Percentiles rank a stretch among this genome's conserved stretches.
Conservation (phyloP, 2,888 invertebrate species). For the Leuctra nigra region DNA sequence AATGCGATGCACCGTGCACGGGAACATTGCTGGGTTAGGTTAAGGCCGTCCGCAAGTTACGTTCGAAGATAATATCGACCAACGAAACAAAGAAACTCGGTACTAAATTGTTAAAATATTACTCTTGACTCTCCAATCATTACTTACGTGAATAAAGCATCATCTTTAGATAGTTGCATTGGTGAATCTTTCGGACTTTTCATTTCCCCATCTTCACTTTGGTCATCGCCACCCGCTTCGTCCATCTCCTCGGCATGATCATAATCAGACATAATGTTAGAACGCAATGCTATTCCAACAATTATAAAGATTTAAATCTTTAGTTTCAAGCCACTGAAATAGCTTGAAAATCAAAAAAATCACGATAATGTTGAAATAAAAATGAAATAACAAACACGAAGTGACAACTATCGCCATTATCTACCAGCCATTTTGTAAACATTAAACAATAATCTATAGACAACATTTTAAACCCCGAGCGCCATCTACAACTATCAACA, state of each 20-base stretch:
- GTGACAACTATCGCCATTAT: constrained; percentile 2
- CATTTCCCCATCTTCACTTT: constrained; percentile 81
- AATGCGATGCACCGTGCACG: too few species aligned
- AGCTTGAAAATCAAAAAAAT: constrained; percentile 7
- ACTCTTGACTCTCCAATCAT: too few species aligned
- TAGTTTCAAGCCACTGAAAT: constrained; percentile 1
- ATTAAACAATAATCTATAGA: too few species aligned
- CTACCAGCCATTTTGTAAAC: constrained; percentile 53
- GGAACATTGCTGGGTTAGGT: too few species aligned
- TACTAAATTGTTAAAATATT: too few species aligned
- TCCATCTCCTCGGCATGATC: constrained; percentile 18
- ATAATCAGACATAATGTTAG: constrained; percentile 26
- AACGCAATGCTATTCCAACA: not conserved
- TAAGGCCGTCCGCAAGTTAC: too few species aligned
- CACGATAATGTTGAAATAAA: constrained; percentile 13
- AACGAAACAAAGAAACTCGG: too few species aligned
- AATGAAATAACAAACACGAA: constrained; percentile 3
- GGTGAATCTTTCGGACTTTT: constrained; percentile 52
- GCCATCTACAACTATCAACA: too few species aligned
- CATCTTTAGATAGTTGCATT: constrained; percentile 26
- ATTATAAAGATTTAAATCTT: constrained; percentile 1
- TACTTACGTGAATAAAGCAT: constrained; percentile 44
- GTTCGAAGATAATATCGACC: too few species aligned
- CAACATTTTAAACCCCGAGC: too few species aligned
- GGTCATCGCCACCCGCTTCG: constrained; percentile 50